Base-by-base conservation (phyloP, 2,888 invertebrate genomes). In the Macrosiphum euphorbiae region DNA sequence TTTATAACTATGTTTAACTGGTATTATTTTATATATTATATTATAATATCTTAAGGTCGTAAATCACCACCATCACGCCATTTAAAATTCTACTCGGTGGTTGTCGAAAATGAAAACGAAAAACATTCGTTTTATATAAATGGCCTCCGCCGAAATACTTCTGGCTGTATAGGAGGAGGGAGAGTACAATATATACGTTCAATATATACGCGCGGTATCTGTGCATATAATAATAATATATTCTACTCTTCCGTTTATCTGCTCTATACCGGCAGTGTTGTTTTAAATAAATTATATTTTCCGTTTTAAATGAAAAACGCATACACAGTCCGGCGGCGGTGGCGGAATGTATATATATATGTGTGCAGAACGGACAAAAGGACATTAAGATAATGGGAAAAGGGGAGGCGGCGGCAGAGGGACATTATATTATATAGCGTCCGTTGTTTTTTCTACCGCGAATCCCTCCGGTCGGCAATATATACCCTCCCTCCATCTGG, bases 331-430 rank as follows among this genome's bases (percentile, higher is more conserved):
- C 78, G 92, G 88, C 47, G n/a, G 41, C 55, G 84, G 52, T 41
- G 67, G 44, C 28, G 44, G 35, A 89, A 28, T 20, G 16, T 58
- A 35, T 47, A 86, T 58, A 44, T 58, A 86, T 55, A 44, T 58
- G 58, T 10, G 13, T 28, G 78, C 52, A 41, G 26, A 28, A 61
- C 26, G n/a, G 44, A 90, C 90, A 90, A 94, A 94, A 86, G 93
- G 93, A 94, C 93, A 94, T 94, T 94, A 94, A 94, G 93, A 94
- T 94, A 94, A 94, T 94, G 93, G 93, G 58, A 90, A 94, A 92
- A 88, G 85, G 93, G 85, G 89, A 85, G 90, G 58, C 20, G 58
- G 85, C 26, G 85, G 55, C 5, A 28, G 87, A 20, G 55, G 67
- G 88, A 84, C 52, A 52, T 88, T 92, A 88, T 86, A 91, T 58